A percentile compares a stretch with the other conserved stretches of the same genome.
Evolutionary conservation across 2,113 vertebrate species (phyloP).

Genomic region (Camelus dromedarius): DNA sequence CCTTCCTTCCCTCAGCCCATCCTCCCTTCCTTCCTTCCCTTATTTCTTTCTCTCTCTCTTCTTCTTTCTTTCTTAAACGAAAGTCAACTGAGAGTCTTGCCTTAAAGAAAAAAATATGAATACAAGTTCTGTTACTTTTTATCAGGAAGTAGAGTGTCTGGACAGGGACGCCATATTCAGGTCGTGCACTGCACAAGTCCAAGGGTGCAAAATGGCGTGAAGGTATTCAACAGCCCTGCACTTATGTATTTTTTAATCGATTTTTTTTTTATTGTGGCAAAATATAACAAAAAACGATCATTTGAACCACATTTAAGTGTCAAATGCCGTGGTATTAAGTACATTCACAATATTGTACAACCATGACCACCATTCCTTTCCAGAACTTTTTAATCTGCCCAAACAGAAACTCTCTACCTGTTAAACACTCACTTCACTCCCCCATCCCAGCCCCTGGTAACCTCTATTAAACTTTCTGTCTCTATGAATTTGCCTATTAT

Average conservation of each 20-base stretch:
- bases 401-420: not conserved
- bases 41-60: not conserved
- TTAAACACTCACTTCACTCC: not conserved
- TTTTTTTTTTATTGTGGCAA: not conserved
- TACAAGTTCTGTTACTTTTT: not conserved
- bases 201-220: not conserved
- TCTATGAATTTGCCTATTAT: not conserved
- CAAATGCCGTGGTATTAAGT: too few species aligned
- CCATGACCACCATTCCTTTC: not conserved
- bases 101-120: not conserved
- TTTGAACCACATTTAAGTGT: not conserved
- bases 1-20: not conserved
- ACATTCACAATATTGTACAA: not conserved
- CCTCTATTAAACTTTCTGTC: not conserved
- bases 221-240: not conserved
- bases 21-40: not conserved
- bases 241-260: not conserved
- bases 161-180: not conserved
- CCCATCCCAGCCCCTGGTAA: not conserved
- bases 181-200: not conserved
- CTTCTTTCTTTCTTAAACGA: not conserved
- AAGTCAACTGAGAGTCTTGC: not conserved
- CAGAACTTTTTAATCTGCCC: not conserved
- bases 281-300: not conserved
- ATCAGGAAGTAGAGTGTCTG: not conserved